A percentile compares a stretch with the other conserved stretches of the same genome.
These are phyloP conservation scores for Thelaira solivaga DNA, from an alignment of 2,888 invertebrate genomes.

Conservation along the genomic window DNA sequence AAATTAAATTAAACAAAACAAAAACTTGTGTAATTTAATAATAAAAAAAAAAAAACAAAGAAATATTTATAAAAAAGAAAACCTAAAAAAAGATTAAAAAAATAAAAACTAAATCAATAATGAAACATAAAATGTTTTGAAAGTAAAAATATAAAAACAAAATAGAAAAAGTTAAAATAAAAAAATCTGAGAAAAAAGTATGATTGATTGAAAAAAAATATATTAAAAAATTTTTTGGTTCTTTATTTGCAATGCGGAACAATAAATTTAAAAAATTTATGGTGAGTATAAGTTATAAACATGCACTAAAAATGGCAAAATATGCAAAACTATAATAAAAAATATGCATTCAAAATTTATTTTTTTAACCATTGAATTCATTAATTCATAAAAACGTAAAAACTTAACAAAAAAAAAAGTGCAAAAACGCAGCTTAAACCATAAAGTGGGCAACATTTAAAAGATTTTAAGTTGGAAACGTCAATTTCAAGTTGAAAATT, in stretches of 20 bases:
- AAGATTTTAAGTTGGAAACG: too few species aligned
- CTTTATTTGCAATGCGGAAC: too few species aligned
- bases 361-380: too few species aligned
- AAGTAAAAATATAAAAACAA: constrained; percentile 26
- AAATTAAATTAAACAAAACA: constrained; percentile 31
- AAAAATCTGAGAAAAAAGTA: constrained; percentile 52
- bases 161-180: constrained; percentile 57
- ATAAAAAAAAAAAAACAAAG: constrained; percentile 53
- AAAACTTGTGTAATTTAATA: constrained; percentile 54
- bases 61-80: constrained; percentile 59
- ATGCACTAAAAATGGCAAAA: too few species aligned
- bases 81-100: constrained; percentile 17
- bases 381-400: too few species aligned
- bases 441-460: too few species aligned
- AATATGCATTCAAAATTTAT: too few species aligned
- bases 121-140: constrained; percentile 44
- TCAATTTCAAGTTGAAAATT: too few species aligned
- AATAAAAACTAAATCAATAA: constrained; percentile 40
- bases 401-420: too few species aligned
- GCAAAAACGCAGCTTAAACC: too few species aligned
- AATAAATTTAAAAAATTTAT: neutral
- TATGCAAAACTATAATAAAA: too few species aligned
- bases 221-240: constrained; percentile 18
- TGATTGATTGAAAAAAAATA: constrained; percentile 57
- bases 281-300: neutral